phyloP scores from a whole-genome alignment of 2,797 vertebrate species.

The Cyclopterus lumpus region DNA sequence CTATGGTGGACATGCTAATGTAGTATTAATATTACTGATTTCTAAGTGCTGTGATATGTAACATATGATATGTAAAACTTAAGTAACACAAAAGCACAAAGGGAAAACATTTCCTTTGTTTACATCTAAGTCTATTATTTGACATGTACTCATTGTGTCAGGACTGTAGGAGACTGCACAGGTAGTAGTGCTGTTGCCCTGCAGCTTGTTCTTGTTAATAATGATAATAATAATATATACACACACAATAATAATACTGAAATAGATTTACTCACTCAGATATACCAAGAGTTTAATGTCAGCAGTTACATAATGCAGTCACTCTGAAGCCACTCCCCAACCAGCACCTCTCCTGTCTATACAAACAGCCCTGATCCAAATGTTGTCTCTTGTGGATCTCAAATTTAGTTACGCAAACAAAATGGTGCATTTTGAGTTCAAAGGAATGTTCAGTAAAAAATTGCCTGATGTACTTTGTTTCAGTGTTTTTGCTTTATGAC shows the following conservation, averaged over 20 bases:
- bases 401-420: slow-evolving; percentile 19
- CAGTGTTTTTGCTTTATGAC: slow-evolving; percentile 8
- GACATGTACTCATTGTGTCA: neutral
- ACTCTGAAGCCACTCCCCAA: neutral
- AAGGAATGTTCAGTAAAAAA: slow-evolving; percentile 1
- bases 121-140: neutral
- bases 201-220: slow-evolving; percentile 5
- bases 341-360: slow-evolving; percentile 12
- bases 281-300: slow-evolving; percentile 29
- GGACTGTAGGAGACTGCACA: neutral
- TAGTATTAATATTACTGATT: neutral
- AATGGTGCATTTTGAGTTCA: slow-evolving; percentile 16
- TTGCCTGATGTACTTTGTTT: neutral
- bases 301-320: slow-evolving; percentile 46
- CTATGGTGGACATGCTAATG: neutral
- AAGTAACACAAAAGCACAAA: neutral
- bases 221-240: no score
- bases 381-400: neutral
- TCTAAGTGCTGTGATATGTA: neutral
- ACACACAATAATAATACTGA: neutral
- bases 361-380: slow-evolving; percentile 27
- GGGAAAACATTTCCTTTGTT: neutral
- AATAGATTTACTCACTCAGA: neutral
- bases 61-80: neutral
- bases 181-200: neutral